Conservation (phyloP, 2,888 invertebrate genomes). For the Tipula lateralis region DNA sequence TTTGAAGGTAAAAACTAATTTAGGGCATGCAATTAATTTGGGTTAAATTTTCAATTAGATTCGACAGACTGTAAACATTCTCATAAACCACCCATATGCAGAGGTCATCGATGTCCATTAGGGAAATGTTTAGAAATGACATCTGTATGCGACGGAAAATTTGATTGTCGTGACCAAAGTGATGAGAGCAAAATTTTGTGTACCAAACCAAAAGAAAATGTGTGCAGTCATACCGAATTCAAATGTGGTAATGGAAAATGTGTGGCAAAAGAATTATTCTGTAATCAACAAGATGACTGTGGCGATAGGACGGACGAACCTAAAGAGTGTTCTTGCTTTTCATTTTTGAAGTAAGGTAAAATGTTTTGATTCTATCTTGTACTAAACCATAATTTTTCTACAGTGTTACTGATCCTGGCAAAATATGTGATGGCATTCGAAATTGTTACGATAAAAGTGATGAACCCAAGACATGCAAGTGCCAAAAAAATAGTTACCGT, state of each 20-base stretch:
- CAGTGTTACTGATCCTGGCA: constrained; percentile 59
- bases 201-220: constrained; percentile 40
- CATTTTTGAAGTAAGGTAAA: constrained; percentile 58
- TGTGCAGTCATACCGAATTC: constrained; percentile 59
- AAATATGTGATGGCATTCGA: constrained; percentile 70
- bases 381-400: background rate
- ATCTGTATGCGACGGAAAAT: constrained; percentile 62
- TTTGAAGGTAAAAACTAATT: background rate
- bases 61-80: constrained; percentile 32
- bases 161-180: constrained; percentile 62
- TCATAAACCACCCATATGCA: constrained; percentile 48
- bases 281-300: constrained; percentile 64
- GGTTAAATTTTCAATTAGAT: background rate
- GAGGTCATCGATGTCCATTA: constrained; percentile 60
- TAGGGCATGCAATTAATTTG: background rate
- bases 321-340: constrained; percentile 57
- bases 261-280: constrained; percentile 63
- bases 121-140: constrained; percentile 60
- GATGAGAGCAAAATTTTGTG: constrained; percentile 56
- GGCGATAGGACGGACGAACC: constrained; percentile 70
- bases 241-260: constrained; percentile 65
- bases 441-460: constrained; percentile 75
- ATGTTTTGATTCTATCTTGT: background rate
- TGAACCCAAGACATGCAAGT: constrained; percentile 63
- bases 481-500: constrained; percentile 52